These are phyloP conservation scores for Drosophila borealis DNA, from an alignment of 2,888 invertebrate genomes.

Conservation along the genomic window DNA sequence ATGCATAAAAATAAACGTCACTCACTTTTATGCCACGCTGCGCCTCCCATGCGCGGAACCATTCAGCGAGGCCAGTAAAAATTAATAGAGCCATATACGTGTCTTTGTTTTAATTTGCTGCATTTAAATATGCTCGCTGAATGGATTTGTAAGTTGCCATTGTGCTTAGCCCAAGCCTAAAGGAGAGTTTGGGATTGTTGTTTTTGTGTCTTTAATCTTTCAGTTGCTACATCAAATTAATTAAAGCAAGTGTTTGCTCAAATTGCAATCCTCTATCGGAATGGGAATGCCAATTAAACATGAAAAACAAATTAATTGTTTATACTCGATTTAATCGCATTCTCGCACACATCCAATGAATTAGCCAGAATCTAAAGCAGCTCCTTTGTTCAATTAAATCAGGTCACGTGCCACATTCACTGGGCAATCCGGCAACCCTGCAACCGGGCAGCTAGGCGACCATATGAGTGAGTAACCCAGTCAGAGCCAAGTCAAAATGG, in stretches of 20 bases:
- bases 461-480: slow-evolving; percentile 2
- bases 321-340: slow-evolving; percentile 32
- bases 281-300: slow-evolving; percentile 29
- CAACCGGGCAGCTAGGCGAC: slow-evolving; percentile 8
- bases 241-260: slow-evolving; percentile 5
- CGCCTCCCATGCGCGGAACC: slow-evolving; percentile 1
- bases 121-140: slow-evolving; percentile 29
- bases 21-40: slow-evolving; percentile 34
- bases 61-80: slow-evolving; percentile 7
- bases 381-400: slow-evolving; percentile 36
- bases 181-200: not conserved
- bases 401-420: slow-evolving; percentile 44
- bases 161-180: not conserved
- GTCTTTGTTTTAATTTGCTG: slow-evolving; percentile 47
- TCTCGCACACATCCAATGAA: slow-evolving; percentile 22
- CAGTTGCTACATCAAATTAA: slow-evolving; percentile 5
- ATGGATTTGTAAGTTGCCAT: slow-evolving; percentile 5
- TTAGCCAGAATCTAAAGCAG: slow-evolving; percentile 21
- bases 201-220: slow-evolving; percentile 5
- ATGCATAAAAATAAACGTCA: slow-evolving; percentile 59
- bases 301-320: slow-evolving; percentile 35
- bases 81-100: slow-evolving; percentile 52
- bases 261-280: not conserved
- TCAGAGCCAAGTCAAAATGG: slow-evolving; percentile 24
- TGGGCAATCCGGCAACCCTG: slow-evolving; percentile 6